phyloP scores from a whole-genome alignment of 2,797 vertebrate species.

The Alosa sapidissima region DNA sequence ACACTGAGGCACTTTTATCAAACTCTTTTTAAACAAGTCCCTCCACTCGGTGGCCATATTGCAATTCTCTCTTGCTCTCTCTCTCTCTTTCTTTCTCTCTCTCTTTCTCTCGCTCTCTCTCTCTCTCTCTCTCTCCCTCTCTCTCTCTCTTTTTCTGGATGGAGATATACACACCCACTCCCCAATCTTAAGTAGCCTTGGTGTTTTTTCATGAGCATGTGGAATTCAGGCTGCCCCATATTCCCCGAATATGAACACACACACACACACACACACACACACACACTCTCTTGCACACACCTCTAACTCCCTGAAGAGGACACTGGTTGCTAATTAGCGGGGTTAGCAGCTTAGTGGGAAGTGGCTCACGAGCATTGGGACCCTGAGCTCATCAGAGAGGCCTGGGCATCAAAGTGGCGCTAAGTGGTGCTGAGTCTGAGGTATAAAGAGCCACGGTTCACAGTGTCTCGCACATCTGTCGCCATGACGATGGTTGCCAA shows the following conservation, averaged over 20 bases:
- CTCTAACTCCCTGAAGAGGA: slow-evolving; percentile 13
- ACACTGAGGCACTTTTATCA: too few species aligned
- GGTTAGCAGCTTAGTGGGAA: neutral
- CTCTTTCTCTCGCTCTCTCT: neutral
- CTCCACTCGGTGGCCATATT: too few species aligned
- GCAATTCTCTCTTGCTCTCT: too few species aligned
- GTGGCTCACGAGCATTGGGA: neutral
- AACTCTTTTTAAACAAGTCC: too few species aligned
- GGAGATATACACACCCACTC: neutral
- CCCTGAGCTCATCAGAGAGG: neutral
- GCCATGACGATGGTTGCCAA: slow-evolving; percentile 14
- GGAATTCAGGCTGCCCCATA: neutral
- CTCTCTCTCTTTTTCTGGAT: too few species aligned
- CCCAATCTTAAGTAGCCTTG: neutral
- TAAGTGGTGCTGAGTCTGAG: neutral
- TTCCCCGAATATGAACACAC: neutral
- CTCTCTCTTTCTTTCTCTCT: too few species aligned
- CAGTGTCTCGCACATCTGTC: neutral
- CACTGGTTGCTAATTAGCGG: slow-evolving; percentile 43
- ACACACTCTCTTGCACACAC: neutral
- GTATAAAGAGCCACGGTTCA: neutral
- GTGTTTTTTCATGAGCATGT: too few species aligned
- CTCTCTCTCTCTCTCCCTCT: too few species aligned
- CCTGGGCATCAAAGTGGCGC: neutral
- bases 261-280: neutral